Percentiles rank a stretch among this genome's conserved stretches.
Conservation (phyloP, 2,113 vertebrate species). For the Prochilodus magdalenae region DNA sequence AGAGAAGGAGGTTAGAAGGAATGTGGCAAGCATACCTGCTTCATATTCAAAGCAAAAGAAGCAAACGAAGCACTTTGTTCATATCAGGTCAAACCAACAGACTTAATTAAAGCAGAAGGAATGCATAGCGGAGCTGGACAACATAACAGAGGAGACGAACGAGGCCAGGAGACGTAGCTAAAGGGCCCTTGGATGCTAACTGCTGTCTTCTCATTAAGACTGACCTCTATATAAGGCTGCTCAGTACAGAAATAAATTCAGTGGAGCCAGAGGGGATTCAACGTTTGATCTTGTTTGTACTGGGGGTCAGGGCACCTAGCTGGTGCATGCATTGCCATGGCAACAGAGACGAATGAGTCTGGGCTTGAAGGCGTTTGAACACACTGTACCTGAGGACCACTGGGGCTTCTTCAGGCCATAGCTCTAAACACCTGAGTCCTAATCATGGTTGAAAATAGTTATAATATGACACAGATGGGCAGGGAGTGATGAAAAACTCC, state of each 20-base stretch:
- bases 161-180: slow-evolving; percentile 37
- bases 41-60: background rate
- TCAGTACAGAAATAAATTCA: slow-evolving; percentile 33
- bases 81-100: slow-evolving; percentile 16
- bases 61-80: background rate
- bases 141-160: background rate
- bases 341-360: slow-evolving; percentile 10
- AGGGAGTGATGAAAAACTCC: background rate
- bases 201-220: slow-evolving; percentile 40
- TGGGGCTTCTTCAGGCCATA: background rate
- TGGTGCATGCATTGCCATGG: slow-evolving; percentile 9
- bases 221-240: slow-evolving; percentile 43
- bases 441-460: slow-evolving; percentile 19
- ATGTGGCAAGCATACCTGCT: background rate
- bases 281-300: slow-evolving; percentile 15
- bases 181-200: slow-evolving; percentile 27
- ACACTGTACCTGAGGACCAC: background rate
- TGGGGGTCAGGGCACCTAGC: slow-evolving; percentile 34
- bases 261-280: slow-evolving; percentile 26
- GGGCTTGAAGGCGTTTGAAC: background rate
- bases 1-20: background rate
- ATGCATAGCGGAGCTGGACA: slow-evolving; percentile 14
- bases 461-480: background rate
- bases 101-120: slow-evolving; percentile 36
- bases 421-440: background rate